A percentile compares a stretch with the other conserved stretches of the same genome.
These are phyloP conservation scores for Pogonomyrmex barbatus DNA, from an alignment of 1,140 invertebrate genomes.

Conservation along the genomic window DNA sequence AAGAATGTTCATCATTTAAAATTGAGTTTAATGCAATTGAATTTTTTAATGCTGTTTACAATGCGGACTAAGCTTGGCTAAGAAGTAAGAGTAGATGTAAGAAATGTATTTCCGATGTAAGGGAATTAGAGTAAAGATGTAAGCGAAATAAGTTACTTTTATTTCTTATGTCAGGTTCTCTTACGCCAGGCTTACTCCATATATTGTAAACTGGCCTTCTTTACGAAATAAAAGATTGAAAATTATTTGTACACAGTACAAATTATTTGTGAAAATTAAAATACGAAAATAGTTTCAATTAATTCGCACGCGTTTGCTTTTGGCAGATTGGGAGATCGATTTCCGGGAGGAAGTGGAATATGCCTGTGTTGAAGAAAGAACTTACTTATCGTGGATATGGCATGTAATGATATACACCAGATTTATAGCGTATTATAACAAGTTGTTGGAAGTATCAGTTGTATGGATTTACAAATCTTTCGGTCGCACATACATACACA, in stretches of 20 bases:
- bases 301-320: background rate
- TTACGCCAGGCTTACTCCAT: too few relatives aligned
- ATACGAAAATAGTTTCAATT: background rate
- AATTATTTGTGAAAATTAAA: background rate
- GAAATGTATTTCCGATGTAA: too few relatives aligned
- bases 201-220: background rate
- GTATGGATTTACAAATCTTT: constrained; percentile 71
- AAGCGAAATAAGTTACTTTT: too few relatives aligned
- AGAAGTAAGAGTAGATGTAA: too few relatives aligned
- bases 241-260: background rate
- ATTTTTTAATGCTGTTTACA: background rate
- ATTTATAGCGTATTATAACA: constrained; percentile 71
- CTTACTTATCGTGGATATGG: constrained; percentile 64
- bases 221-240: constrained; percentile 2
- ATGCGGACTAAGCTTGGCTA: too few relatives aligned
- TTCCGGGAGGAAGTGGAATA: constrained; percentile 60
- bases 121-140: too few relatives aligned
- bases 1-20: background rate
- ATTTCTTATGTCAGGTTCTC: too few relatives aligned
- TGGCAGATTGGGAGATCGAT: constrained; percentile 7
- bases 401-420: constrained; percentile 70
- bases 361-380: constrained; percentile 62
- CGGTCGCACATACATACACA: background rate
- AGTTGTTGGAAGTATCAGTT: constrained; percentile 71
- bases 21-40: background rate